These are phyloP conservation scores for Phataginus tetradactyla DNA, from an alignment of 2,797 vertebrate species.

Conservation along the genomic window DNA sequence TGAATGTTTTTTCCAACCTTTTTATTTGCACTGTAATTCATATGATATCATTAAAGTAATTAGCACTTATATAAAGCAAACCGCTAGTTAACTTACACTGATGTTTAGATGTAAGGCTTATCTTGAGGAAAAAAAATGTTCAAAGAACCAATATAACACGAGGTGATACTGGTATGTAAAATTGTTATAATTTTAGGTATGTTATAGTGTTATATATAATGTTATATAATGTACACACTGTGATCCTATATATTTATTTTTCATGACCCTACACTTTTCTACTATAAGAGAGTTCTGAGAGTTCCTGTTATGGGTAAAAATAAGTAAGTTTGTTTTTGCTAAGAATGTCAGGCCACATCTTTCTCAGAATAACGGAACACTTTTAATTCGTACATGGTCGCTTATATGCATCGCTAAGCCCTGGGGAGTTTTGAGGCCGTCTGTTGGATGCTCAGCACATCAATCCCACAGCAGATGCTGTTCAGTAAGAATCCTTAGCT, in stretches of 20 bases:
- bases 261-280: background rate
- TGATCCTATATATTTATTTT: background rate
- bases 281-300: background rate
- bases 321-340: background rate
- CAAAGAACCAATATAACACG: background rate
- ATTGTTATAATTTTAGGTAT: background rate
- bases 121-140: conserved; percentile 16
- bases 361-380: conserved; percentile 13
- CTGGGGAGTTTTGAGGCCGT: background rate
- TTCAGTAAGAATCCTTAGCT: conserved; percentile 12
- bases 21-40: conserved; percentile 49
- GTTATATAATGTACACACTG: background rate
- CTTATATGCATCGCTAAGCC: background rate
- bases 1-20: background rate
- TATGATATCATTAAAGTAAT: background rate
- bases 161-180: background rate
- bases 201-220: background rate
- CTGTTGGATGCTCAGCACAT: background rate
- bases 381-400: background rate
- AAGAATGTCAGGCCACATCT: background rate
- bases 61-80: conserved; percentile 30
- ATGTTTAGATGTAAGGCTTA: conserved; percentile 45
- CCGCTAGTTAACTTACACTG: conserved; percentile 13
- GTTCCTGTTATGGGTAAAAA: background rate
- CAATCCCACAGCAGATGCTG: background rate